Evolutionary conservation across 2,888 invertebrate species (phyloP).

Genomic region (Anorthoa munda): DNA sequence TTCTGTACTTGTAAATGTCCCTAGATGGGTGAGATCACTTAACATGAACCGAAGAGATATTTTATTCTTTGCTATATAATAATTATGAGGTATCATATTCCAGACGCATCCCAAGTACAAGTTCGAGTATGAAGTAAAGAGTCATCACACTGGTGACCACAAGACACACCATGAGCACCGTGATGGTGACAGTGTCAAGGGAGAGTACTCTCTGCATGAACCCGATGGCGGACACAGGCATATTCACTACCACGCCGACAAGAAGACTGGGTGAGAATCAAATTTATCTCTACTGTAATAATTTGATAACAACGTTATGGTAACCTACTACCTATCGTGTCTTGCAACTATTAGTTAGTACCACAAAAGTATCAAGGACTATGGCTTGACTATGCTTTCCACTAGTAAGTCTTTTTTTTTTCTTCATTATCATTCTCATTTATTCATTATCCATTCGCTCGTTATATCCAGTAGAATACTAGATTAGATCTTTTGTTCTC

Average conservation of each 20-base stretch:
- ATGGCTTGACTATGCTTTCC: too few relatives aligned
- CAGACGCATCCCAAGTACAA: slow-evolving; percentile 70
- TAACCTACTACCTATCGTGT: too few relatives aligned
- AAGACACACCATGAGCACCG: slow-evolving; percentile 86
- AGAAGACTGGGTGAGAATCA: slow-evolving; percentile 73
- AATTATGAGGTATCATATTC: background rate
- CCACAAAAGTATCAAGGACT: too few relatives aligned
- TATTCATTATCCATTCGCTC: too few relatives aligned
- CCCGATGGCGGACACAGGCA: slow-evolving; percentile 86
- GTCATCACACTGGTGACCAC: slow-evolving; percentile 86
- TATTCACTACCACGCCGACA: slow-evolving; percentile 76
- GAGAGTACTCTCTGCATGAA: slow-evolving; percentile 89
- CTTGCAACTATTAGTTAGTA: too few relatives aligned
- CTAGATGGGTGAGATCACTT: background rate
- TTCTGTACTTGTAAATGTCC: background rate
- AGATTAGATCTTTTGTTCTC: background rate
- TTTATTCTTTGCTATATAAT: background rate
- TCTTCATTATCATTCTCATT: too few relatives aligned
- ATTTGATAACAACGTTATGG: background rate
- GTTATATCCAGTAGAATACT: too few relatives aligned
- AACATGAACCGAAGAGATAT: background rate
- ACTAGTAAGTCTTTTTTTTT: too few relatives aligned
- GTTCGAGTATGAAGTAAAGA: slow-evolving; percentile 87
- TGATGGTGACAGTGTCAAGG: slow-evolving; percentile 90
- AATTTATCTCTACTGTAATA: background rate